These are phyloP conservation scores for Sebastes aleutianus DNA, from an alignment of 2,797 vertebrate species.

Conservation along the genomic window DNA sequence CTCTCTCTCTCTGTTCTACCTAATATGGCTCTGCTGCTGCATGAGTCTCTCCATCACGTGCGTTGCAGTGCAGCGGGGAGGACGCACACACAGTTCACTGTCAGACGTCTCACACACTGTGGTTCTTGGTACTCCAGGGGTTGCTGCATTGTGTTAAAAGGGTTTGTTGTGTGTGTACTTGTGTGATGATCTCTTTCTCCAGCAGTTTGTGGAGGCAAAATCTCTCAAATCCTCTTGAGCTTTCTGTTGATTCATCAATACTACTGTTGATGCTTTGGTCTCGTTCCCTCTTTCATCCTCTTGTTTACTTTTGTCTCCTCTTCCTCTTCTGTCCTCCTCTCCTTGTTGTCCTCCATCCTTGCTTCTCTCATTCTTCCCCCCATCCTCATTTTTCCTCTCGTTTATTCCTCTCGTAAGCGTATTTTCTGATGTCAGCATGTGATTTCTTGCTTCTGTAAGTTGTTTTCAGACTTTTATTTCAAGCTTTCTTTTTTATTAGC, in stretches of 20 bases:
- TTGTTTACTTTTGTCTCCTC: neutral
- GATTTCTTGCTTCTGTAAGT: neutral
- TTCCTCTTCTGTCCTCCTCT: neutral
- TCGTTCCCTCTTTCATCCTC: neutral
- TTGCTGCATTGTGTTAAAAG: constrained; percentile 39
- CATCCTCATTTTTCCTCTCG: neutral
- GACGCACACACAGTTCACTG: constrained; percentile 10
- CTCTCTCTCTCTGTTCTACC: constrained; percentile 63
- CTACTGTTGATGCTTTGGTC: neutral
- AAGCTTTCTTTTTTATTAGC: neutral
- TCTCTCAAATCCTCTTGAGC: neutral
- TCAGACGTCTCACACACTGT: constrained; percentile 34
- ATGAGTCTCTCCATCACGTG: constrained; percentile 64
- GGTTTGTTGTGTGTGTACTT: neutral
- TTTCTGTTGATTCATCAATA: constrained; percentile 18
- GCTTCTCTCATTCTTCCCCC: neutral
- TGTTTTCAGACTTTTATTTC: constrained; percentile 10
- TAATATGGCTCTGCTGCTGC: constrained; percentile 74
- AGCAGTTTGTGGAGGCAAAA: constrained; percentile 3
- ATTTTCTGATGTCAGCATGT: neutral
- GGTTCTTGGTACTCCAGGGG: constrained; percentile 26
- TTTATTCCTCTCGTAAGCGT: neutral
- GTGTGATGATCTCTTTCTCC: neutral
- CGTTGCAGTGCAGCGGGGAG: neutral
- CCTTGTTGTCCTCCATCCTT: neutral